phyloP scores from a whole-genome alignment of 2,888 invertebrate species.

The Agelastica alni region DNA sequence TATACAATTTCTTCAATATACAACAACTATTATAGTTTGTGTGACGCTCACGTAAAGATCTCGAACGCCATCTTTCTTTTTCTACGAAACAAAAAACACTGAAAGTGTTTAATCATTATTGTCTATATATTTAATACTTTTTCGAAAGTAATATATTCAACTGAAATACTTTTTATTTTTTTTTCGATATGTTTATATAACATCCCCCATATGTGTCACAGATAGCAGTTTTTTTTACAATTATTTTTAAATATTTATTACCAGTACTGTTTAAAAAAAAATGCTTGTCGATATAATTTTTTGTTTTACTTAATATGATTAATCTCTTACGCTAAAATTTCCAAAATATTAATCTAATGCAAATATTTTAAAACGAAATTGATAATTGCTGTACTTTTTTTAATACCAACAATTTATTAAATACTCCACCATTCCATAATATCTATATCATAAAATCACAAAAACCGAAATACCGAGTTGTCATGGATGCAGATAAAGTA shows the following conservation, averaged over 20 bases:
- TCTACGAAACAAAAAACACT: constrained; percentile 48
- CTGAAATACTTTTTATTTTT: constrained; percentile 31
- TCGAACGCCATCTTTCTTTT: constrained; percentile 42
- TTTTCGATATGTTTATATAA: constrained; percentile 46
- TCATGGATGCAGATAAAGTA: too few relatives aligned
- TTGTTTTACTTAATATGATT: too few relatives aligned
- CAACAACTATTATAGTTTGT: constrained; percentile 45
- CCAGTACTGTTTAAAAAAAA: too few relatives aligned
- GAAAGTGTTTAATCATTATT: constrained; percentile 49
- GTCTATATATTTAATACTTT: constrained; percentile 53
- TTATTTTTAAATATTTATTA: constrained; percentile 18
- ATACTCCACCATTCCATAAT: too few relatives aligned
- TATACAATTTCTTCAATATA: constrained; percentile 44
- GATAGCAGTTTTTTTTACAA: constrained; percentile 34
- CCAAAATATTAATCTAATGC: too few relatives aligned
- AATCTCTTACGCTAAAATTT: too few relatives aligned
- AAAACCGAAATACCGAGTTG: too few relatives aligned
- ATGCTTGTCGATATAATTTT: too few relatives aligned
- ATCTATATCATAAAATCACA: too few relatives aligned
- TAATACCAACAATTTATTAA: too few relatives aligned
- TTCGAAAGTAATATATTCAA: constrained; percentile 40
- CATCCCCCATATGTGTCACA: constrained; percentile 44
- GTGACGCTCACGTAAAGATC: constrained; percentile 42
- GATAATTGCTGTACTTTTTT: too few relatives aligned
- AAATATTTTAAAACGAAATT: too few relatives aligned